Conservation (phyloP, 2,888 invertebrate species). For the Metalampra italica region DNA sequence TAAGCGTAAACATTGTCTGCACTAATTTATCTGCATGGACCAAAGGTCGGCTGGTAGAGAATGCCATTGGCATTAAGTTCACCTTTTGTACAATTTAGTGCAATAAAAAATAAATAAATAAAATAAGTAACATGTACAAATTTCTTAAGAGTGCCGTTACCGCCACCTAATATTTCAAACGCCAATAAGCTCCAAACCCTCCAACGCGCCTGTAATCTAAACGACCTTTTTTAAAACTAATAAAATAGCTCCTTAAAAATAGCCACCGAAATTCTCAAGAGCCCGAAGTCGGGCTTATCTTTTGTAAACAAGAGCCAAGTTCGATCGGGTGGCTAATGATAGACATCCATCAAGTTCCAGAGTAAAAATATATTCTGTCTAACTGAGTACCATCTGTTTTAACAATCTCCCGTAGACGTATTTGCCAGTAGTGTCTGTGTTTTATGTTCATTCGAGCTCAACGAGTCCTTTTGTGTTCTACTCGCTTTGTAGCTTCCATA, state of each 20-base stretch:
- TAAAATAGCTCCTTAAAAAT: slow-evolving; percentile 74
- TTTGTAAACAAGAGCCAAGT: slow-evolving; percentile 58
- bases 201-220: slow-evolving; percentile 67
- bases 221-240: slow-evolving; percentile 76
- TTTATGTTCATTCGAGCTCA: slow-evolving; percentile 9
- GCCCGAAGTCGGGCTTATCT: slow-evolving; percentile 48
- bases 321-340: slow-evolving; percentile 50
- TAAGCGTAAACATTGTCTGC: no score
- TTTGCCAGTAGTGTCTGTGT: slow-evolving; percentile 19
- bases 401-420: slow-evolving; percentile 31
- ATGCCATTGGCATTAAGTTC: neutral
- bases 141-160: slow-evolving; percentile 52
- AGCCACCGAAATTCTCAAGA: slow-evolving; percentile 73
- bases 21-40: no score
- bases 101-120: slow-evolving; percentile 36
- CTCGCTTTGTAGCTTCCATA: no score
- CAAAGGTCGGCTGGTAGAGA: no score
- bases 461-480: no score
- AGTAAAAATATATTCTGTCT: slow-evolving; percentile 45
- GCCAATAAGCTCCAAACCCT: slow-evolving; percentile 64
- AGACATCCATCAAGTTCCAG: slow-evolving; percentile 58
- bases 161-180: slow-evolving; percentile 66
- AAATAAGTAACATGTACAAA: slow-evolving; percentile 25
- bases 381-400: slow-evolving; percentile 41
- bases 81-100: slow-evolving; percentile 11